Conservation (phyloP, 2,888 invertebrate genomes). For the Odiellus spinosus region DNA sequence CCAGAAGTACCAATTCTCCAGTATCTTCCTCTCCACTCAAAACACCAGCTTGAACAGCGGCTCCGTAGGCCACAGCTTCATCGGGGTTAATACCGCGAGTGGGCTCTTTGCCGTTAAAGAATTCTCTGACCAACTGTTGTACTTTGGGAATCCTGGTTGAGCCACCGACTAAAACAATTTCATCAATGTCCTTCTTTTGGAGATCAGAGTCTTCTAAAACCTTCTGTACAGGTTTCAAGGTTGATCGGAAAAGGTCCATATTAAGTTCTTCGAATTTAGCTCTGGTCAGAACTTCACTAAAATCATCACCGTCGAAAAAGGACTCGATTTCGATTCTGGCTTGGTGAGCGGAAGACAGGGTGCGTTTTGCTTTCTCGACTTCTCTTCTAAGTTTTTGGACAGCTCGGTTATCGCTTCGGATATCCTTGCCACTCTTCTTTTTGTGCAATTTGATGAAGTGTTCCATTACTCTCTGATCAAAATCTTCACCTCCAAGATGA, state of each 20-base stretch:
- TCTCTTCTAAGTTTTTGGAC: constrained; percentile 92
- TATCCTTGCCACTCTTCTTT: constrained; percentile 96
- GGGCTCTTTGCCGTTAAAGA: constrained; percentile 95
- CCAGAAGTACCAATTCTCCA: constrained; percentile 85
- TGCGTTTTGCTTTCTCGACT: constrained; percentile 93
- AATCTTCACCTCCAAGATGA: constrained; percentile 95
- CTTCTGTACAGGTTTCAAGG: constrained; percentile 86
- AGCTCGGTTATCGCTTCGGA: constrained; percentile 79
- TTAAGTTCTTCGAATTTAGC: constrained; percentile 98
- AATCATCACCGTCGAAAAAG: constrained; percentile 94
- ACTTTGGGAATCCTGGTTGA: constrained; percentile 98
- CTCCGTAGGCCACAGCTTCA: constrained; percentile 96
- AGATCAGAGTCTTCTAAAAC: constrained; percentile 97
- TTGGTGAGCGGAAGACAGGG: constrained; percentile 83
- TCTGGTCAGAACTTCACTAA: constrained; percentile 91
- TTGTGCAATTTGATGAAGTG: constrained; percentile 97
- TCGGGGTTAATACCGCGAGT: constrained; percentile 97
- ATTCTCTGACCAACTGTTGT: constrained; percentile 43
- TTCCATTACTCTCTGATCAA: constrained; percentile 95
- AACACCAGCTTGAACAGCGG: constrained; percentile 96
- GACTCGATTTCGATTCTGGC: constrained; percentile 97
- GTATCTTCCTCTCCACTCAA: constrained; percentile 94
- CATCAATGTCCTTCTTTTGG: constrained; percentile 94
- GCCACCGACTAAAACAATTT: constrained; percentile 96
- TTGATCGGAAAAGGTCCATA: constrained; percentile 64